Percentiles rank a stretch among this genome's conserved stretches.
phyloP scores from a whole-genome alignment of 2,113 vertebrate species.

The Atrichornis clamosus region DNA sequence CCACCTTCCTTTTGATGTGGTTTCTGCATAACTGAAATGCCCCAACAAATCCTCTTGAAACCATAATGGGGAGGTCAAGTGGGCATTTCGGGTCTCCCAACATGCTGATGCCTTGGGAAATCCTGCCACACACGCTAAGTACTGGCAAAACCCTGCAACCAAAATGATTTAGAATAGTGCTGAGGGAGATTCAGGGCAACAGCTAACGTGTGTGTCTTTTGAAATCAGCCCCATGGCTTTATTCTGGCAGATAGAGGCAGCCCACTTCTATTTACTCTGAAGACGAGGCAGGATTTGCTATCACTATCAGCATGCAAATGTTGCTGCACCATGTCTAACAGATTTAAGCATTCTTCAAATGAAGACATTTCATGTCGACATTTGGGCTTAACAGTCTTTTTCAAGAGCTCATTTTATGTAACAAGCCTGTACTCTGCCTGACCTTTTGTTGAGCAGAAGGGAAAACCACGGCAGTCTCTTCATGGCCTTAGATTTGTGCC shows the following conservation, averaged over 20 bases:
- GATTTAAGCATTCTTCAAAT: background rate
- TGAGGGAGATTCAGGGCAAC: background rate
- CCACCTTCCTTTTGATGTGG: background rate
- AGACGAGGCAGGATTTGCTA: background rate
- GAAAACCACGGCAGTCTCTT: background rate
- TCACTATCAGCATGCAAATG: background rate
- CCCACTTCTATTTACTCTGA: background rate
- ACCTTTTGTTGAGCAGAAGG: background rate
- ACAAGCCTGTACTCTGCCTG: background rate
- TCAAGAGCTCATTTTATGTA: background rate
- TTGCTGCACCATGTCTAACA: background rate
- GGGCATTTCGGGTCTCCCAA: background rate
- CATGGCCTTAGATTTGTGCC: background rate
- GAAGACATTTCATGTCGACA: background rate
- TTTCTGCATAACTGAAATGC: background rate
- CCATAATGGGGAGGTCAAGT: background rate
- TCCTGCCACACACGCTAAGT: background rate
- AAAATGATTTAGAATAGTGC: background rate
- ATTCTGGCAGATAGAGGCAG: background rate
- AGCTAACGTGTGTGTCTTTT: background rate
- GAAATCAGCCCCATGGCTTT: background rate
- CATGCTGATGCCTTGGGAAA: background rate
- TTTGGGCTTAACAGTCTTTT: background rate
- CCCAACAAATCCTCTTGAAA: background rate
- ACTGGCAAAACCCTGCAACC: background rate